These are phyloP conservation scores for Calidris pugnax DNA, from an alignment of 2,113 vertebrate genomes.

Conservation along the genomic window DNA sequence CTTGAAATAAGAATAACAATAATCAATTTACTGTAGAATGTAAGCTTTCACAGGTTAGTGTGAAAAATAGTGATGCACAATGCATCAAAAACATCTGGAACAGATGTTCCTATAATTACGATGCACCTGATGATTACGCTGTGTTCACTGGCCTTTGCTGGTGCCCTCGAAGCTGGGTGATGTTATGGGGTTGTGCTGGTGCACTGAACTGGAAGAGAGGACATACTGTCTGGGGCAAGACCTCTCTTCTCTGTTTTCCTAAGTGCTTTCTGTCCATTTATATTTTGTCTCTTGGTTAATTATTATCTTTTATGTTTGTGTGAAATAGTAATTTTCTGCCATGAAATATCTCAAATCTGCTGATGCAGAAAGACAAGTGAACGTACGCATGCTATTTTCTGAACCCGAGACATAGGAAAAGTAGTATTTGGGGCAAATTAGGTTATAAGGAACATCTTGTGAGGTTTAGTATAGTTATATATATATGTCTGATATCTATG, in stretches of 20 bases:
- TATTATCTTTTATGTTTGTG: not conserved
- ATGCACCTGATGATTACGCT: not conserved
- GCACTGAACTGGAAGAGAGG: not conserved
- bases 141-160: not conserved
- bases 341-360: not conserved
- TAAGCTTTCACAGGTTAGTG: not conserved
- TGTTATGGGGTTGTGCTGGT: not conserved
- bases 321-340: not conserved
- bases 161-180: not conserved
- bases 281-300: not conserved
- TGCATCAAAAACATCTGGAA: not conserved
- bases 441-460: not conserved
- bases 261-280: not conserved
- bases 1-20: not conserved
- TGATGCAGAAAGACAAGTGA: not conserved
- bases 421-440: not conserved
- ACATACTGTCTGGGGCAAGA: not conserved
- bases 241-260: not conserved
- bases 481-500: not conserved
- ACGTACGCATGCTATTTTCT: accelerated
- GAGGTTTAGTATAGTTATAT: not conserved
- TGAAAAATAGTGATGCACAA: not conserved
- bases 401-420: not conserved
- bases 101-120: slow-evolving; percentile 1
- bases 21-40: not conserved